Evolutionary conservation across 2,113 vertebrate genomes (phyloP).

Genomic region (Sinocyclocheilus grahami): DNA sequence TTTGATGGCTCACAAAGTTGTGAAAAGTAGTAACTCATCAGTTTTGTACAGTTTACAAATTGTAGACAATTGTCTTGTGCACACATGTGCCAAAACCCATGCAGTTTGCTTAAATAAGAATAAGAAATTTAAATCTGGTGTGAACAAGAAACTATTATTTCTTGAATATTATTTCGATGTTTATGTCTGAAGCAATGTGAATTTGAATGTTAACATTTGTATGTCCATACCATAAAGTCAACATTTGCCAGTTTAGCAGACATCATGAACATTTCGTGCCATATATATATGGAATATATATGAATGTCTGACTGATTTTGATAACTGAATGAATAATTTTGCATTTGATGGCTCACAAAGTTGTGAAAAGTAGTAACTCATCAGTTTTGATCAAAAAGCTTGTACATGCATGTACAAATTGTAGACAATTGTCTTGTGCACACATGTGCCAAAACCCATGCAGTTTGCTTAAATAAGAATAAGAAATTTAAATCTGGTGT

Average conservation of each 20-base stretch:
- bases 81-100: not conserved
- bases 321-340: not conserved
- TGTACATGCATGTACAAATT: not conserved
- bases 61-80: not conserved
- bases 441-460: not conserved
- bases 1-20: too few relatives aligned
- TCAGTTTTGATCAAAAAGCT: not conserved
- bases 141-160: not conserved
- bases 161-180: too few relatives aligned
- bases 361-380: not conserved
- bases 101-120: not conserved
- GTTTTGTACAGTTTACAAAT: not conserved
- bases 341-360: too few relatives aligned
- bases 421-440: not conserved
- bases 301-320: not conserved
- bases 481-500: not conserved
- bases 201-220: not conserved
- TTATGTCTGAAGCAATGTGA: too few relatives aligned
- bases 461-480: not conserved
- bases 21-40: not conserved
- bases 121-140: not conserved
- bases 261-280: not conserved
- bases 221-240: not conserved
- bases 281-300: not conserved
- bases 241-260: not conserved